phyloP scores from a whole-genome alignment of 2,797 vertebrate species.

The Pseudotriccus pelzelni region DNA sequence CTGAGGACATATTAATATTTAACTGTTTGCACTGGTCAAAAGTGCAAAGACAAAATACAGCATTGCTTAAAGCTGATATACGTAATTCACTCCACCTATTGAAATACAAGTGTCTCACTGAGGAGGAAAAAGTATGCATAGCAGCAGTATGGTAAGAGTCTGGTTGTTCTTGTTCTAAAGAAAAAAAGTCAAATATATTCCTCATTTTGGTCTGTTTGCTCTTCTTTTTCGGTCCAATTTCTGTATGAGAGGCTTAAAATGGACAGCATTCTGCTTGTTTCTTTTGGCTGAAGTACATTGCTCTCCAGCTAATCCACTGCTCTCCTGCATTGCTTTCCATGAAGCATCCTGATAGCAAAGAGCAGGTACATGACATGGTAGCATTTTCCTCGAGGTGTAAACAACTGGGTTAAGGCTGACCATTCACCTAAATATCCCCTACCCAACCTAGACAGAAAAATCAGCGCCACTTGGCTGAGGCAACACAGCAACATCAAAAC shows the following conservation, averaged over 20 bases:
- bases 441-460: neutral
- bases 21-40: constrained; percentile 39
- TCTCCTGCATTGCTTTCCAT: neutral
- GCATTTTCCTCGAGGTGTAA: neutral
- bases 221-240: neutral
- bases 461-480: neutral
- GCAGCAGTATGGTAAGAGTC: neutral
- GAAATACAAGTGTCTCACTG: neutral
- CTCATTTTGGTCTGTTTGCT: neutral
- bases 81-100: constrained; percentile 4
- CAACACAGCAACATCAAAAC: neutral
- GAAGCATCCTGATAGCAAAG: neutral
- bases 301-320: neutral
- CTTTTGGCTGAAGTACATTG: neutral
- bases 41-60: constrained; percentile 24
- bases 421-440: neutral
- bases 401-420: neutral
- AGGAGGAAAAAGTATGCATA: neutral
- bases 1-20: constrained; percentile 47
- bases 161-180: neutral
- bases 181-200: neutral
- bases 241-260: neutral
- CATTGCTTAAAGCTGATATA: constrained; percentile 5
- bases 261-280: neutral
- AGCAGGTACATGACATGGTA: neutral